A percentile compares a stretch with the other conserved stretches of the same genome.
phyloP scores from a whole-genome alignment of 2,797 vertebrate species.

The Fringilla coelebs region DNA sequence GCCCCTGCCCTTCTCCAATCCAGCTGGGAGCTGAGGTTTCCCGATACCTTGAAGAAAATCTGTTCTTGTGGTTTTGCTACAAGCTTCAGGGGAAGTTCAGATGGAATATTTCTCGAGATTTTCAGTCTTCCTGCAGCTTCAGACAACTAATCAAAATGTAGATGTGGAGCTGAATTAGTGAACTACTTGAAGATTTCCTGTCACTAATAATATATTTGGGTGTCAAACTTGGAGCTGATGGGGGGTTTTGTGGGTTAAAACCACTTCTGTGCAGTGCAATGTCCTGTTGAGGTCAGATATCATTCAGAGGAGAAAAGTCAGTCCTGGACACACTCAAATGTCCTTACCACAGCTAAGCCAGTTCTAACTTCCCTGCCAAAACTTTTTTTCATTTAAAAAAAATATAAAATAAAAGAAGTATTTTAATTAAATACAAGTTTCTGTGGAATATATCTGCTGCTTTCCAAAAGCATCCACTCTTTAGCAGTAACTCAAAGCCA shows the following conservation, averaged over 20 bases:
- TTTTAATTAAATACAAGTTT: slow-evolving; percentile 27
- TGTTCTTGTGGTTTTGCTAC: not conserved
- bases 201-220: not conserved
- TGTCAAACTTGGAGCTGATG: not conserved
- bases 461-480: not conserved
- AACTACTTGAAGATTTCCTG: not conserved
- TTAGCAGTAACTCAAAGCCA: not conserved
- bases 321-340: not conserved
- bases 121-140: not conserved
- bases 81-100: not conserved
- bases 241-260: not conserved
- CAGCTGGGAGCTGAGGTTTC: not conserved
- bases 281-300: not conserved
- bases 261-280: not conserved
- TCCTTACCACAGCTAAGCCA: not conserved
- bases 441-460: not conserved
- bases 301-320: not conserved
- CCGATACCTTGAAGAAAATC: not conserved
- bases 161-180: not conserved
- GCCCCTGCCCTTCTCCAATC: not conserved
- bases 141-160: not conserved
- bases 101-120: not conserved
- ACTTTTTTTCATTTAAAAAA: not conserved
- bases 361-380: not conserved
- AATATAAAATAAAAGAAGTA: not conserved